A percentile compares a stretch with the other conserved stretches of the same genome.
phyloP scores from a whole-genome alignment of 2,888 invertebrate species.

The Synanthedon myopaeformis region DNA sequence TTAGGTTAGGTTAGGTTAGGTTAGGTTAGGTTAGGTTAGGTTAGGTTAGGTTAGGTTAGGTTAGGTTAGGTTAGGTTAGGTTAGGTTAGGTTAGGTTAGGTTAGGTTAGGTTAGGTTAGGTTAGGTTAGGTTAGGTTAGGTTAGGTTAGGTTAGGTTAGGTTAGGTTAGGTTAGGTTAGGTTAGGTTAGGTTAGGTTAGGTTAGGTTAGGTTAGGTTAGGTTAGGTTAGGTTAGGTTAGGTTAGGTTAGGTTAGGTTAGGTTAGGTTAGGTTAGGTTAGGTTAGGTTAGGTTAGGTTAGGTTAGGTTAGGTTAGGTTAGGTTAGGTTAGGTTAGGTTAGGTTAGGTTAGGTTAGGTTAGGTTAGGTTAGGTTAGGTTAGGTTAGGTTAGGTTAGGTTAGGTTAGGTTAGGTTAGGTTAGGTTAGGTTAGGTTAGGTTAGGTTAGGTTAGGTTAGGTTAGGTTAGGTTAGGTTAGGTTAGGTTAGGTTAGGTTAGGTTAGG shows the following conservation, averaged over 20 bases:
- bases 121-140: not conserved
- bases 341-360: not conserved
- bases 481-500: not conserved
- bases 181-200: not conserved
- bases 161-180: not conserved
- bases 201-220: not conserved
- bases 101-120: not conserved
- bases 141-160: not conserved
- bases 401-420: not conserved
- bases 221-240: not conserved
- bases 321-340: not conserved
- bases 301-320: not conserved
- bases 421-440: not conserved
- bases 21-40: not conserved
- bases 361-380: not conserved
- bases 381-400: not conserved
- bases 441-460: not conserved
- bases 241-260: not conserved
- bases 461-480: not conserved
- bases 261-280: not conserved
- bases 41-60: not conserved
- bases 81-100: not conserved
- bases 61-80: not conserved
- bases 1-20: not conserved
- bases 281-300: not conserved